Conservation (phyloP, 2,888 invertebrate species). For the Chalcis sispes region DNA sequence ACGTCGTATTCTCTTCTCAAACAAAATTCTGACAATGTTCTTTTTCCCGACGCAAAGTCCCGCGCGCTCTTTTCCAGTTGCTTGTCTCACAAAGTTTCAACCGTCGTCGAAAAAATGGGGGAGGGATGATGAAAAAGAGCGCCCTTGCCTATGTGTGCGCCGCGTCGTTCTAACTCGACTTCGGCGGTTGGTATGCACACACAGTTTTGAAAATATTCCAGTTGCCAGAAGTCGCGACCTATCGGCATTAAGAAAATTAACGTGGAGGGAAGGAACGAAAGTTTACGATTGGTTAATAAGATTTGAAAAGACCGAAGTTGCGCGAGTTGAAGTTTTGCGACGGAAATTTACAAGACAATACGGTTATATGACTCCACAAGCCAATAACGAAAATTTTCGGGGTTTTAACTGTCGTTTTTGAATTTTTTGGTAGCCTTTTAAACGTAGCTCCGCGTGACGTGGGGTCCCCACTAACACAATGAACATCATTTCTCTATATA, state of each 20-base stretch:
- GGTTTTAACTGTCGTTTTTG: too few relatives aligned
- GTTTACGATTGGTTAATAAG: conserved; percentile 1
- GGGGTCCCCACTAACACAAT: too few relatives aligned
- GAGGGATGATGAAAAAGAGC: not conserved
- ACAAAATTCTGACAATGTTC: conserved; percentile 23
- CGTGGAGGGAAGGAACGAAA: not conserved
- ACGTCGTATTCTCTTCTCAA: conserved; percentile 1
- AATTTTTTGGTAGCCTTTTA: too few relatives aligned
- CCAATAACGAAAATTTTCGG: too few relatives aligned
- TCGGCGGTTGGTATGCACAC: not conserved
- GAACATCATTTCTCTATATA: too few relatives aligned
- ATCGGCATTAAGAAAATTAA: not conserved
- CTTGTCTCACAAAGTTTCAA: conserved; percentile 10
- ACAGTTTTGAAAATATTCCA: conserved; percentile 27
- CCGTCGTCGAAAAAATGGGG: conserved; percentile 15
- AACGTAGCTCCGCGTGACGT: too few relatives aligned
- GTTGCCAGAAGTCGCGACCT: conserved; percentile 57
- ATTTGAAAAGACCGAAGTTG: conserved; percentile 8
- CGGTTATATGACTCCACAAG: too few relatives aligned
- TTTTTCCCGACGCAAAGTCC: conserved; percentile 14
- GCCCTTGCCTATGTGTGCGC: not conserved
- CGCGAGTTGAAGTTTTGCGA: too few relatives aligned
- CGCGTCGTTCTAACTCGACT: conserved; percentile 7
- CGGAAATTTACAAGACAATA: too few relatives aligned
- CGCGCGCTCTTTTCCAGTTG: conserved; percentile 37